A percentile compares a stretch with the other conserved stretches of the same genome.
Conservation (phyloP, 2,113 vertebrate species). For the Eurypyga helias region DNA sequence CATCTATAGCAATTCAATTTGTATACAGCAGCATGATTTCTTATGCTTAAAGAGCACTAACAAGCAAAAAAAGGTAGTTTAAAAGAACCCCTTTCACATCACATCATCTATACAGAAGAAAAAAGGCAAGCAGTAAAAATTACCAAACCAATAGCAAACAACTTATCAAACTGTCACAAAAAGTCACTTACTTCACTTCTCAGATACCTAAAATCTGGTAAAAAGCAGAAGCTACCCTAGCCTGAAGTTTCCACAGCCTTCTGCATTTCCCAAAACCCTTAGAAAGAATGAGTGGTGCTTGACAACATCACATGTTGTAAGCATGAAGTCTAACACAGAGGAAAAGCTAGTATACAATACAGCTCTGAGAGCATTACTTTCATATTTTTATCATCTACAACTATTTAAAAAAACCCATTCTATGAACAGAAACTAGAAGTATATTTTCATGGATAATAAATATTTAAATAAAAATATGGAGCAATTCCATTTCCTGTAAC, state of each 20-base stretch:
- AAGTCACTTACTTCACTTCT: not conserved
- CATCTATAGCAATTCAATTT: not conserved
- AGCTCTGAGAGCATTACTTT: not conserved
- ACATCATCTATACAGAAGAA: not conserved
- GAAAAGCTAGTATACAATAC: not conserved
- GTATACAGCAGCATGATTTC: not conserved
- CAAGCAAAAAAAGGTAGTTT: not conserved
- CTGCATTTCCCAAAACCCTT: not conserved
- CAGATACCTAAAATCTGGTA: not conserved
- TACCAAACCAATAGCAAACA: not conserved
- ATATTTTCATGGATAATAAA: not conserved
- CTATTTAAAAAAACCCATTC: not conserved
- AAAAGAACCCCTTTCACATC: not conserved
- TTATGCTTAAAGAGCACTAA: not conserved
- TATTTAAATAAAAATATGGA: not conserved
- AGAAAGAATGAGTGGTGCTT: not conserved
- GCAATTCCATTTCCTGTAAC: conserved; percentile 4
- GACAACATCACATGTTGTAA: not conserved
- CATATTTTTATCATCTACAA: not conserved
- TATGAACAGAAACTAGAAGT: not conserved
- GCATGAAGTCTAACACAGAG: not conserved
- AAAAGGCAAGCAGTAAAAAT: not conserved
- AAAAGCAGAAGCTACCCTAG: not conserved
- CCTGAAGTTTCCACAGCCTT: not conserved
- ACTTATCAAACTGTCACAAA: not conserved